A percentile compares a stretch with the other conserved stretches of the same genome.
phyloP scores from a whole-genome alignment of 2,797 vertebrate species.

The Anguilla obscura region DNA sequence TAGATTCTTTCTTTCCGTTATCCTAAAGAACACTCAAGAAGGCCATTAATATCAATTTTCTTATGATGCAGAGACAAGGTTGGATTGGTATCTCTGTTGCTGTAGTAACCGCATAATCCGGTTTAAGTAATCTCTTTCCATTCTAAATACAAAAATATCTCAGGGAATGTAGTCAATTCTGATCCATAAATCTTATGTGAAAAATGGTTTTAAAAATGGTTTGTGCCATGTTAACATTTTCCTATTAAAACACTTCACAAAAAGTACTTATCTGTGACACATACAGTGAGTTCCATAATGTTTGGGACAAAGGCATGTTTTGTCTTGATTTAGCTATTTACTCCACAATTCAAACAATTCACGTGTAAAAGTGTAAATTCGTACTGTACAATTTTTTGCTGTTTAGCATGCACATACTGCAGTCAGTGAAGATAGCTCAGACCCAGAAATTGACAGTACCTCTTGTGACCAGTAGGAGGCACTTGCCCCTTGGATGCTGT shows the following conservation, averaged over 20 bases:
- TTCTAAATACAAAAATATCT: neutral
- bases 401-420: neutral
- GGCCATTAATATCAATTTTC: neutral
- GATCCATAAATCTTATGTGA: neutral
- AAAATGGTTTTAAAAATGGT: neutral
- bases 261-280: neutral
- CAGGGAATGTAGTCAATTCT: neutral
- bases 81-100: neutral
- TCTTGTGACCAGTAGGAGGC: constrained; percentile 67
- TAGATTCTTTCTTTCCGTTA: neutral
- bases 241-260: neutral
- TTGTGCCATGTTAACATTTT: neutral
- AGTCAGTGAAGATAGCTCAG: neutral
- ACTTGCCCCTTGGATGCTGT: constrained; percentile 62
- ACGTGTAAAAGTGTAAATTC: too few species aligned
- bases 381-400: neutral
- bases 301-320: too few species aligned
- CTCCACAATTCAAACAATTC: too few species aligned
- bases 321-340: too few species aligned
- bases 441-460: constrained; percentile 54
- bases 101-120: neutral
- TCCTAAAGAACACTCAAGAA: neutral
- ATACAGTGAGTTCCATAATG: too few species aligned
- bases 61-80: neutral
- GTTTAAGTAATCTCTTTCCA: neutral